Conservation (phyloP, 2,888 invertebrate species). For the Zonitis immaculata region DNA sequence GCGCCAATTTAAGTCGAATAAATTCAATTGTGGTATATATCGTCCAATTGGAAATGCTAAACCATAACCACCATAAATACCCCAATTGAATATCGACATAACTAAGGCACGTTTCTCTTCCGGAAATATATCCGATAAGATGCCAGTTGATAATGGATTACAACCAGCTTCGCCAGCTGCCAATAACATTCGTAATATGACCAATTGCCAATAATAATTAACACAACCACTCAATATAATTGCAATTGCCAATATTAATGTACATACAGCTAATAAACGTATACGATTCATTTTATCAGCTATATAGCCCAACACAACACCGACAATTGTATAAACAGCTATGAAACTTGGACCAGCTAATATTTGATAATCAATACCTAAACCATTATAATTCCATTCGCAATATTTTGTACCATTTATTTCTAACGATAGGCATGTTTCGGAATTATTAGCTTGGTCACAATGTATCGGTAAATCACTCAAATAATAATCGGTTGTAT, state of each 20-base stretch:
- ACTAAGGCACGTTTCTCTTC: constrained; percentile 80
- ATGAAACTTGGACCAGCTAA: constrained; percentile 91
- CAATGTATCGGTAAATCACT: constrained; percentile 55
- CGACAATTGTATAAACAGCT: constrained; percentile 83
- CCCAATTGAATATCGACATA: constrained; percentile 93
- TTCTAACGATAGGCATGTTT: constrained; percentile 54
- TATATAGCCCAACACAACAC: constrained; percentile 76
- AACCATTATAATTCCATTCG: constrained; percentile 90
- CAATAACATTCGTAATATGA: constrained; percentile 55
- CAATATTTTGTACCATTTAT: constrained; percentile 74
- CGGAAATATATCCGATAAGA: constrained; percentile 75
- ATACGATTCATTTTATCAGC: constrained; percentile 78
- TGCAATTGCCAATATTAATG: constrained; percentile 74
- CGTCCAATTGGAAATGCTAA: constrained; percentile 89
- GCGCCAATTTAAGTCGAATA: constrained; percentile 78
- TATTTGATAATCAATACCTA: constrained; percentile 88
- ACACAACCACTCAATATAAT: constrained; percentile 83
- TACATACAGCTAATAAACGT: constrained; percentile 69
- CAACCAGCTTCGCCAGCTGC: constrained; percentile 71
- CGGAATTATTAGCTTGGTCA: constrained; percentile 53
- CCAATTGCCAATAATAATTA: constrained; percentile 85
- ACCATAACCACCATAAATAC: constrained; percentile 91
- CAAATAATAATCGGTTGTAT: constrained; percentile 56
- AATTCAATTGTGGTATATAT: constrained; percentile 70
- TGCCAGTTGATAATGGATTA: constrained; percentile 81